phyloP scores from a whole-genome alignment of 2,113 vertebrate genomes.

The Emydura subglobosa region DNA sequence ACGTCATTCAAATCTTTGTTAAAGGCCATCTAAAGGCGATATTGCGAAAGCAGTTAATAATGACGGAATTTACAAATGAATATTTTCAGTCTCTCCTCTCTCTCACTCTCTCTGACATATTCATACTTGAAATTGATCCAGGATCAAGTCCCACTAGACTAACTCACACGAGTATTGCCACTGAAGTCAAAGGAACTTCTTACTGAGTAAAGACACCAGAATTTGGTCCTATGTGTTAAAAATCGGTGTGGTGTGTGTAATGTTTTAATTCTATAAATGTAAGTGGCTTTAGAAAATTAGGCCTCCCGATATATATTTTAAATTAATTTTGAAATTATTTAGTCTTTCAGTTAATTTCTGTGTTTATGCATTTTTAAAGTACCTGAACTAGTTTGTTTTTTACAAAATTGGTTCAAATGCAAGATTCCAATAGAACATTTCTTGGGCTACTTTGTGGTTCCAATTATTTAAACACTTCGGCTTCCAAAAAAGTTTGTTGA shows the following conservation, averaged over 20 bases:
- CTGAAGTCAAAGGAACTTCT: neutral
- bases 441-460: neutral
- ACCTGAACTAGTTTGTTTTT: slow-evolving; percentile 1
- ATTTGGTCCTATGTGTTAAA: neutral
- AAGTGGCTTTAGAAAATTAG: neutral
- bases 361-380: neutral
- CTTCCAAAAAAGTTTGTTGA: neutral
- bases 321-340: neutral
- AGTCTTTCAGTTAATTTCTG: neutral
- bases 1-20: neutral
- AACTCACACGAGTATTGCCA: neutral
- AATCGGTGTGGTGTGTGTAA: neutral
- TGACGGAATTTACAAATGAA: neutral
- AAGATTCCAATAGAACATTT: neutral
- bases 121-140: neutral
- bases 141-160: neutral
- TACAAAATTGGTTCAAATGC: neutral
- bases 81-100: neutral
- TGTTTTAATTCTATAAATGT: neutral
- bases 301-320: neutral
- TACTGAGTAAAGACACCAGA: neutral
- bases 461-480: neutral
- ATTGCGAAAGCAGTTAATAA: neutral
- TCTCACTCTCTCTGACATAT: neutral
- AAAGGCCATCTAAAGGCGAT: neutral